These are phyloP conservation scores for Colletes latitarsis DNA, from an alignment of 1,140 invertebrate genomes.

Conservation along the genomic window DNA sequence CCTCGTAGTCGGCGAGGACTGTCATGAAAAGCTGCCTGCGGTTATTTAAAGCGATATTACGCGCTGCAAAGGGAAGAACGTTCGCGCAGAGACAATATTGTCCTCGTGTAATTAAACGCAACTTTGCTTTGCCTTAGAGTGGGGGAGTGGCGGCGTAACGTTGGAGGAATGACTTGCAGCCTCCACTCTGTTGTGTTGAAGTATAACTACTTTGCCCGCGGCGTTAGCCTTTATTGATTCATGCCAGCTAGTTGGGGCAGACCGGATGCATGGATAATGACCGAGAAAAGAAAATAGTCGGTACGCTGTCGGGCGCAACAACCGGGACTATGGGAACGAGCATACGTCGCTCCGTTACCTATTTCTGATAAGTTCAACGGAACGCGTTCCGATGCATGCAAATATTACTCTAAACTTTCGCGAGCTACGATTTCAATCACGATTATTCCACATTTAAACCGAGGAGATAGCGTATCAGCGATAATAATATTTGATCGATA, in stretches of 20 bases:
- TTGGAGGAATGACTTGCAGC: constrained; percentile 15
- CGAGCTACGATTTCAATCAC: background rate
- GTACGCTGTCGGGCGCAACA: constrained; percentile 15
- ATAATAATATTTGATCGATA: too few relatives aligned
- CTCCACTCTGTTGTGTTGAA: constrained; percentile 6
- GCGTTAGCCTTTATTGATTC: constrained; percentile 61
- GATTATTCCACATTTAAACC: too few relatives aligned
- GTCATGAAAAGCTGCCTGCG: background rate
- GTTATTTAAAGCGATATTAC: constrained; percentile 44
- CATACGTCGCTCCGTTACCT: too few relatives aligned
- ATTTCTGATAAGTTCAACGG: background rate
- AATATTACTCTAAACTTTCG: background rate
- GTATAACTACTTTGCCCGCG: constrained; percentile 24
- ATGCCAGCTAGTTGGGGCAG: constrained; percentile 30
- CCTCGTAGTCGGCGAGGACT: background rate
- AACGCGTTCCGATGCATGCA: background rate
- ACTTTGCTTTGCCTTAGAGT: constrained; percentile 42
- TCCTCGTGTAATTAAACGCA: constrained; percentile 63
- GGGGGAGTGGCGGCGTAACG: background rate
- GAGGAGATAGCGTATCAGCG: too few relatives aligned
- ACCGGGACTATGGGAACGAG: background rate
- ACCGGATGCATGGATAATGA: constrained; percentile 42
- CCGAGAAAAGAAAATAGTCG: constrained; percentile 41
- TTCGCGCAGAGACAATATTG: constrained; percentile 60
- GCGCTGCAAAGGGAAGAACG: constrained; percentile 36